Base-by-base conservation (phyloP, 2,797 vertebrate genomes). In the Squalus acanthias region DNA sequence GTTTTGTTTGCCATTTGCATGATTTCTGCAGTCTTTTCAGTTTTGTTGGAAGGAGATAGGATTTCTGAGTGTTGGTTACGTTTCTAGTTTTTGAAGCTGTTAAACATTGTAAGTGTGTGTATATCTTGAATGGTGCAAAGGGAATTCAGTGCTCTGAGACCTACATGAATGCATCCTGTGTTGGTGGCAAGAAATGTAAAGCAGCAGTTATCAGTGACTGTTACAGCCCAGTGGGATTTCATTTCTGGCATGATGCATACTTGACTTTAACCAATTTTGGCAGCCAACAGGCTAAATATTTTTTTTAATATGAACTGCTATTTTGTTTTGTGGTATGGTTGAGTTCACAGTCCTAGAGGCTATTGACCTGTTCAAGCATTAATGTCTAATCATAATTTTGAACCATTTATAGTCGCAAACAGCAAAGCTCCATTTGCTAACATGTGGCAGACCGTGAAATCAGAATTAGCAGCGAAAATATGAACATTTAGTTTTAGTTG, bases 71-170 rank as follows among this genome's bases (percentile, higher is more conserved):
- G 24, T 26, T 60, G 94, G 94, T 76, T 70, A 95, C 69, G 17
- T 95, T 76, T 57, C 70, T 8, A 22, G 39, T 57, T 95, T 57
- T 60, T 76, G 53, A 76, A 95, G 94, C 94, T 17, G 46, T 74
- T 33, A 76, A 95, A 95, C 50, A 26, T 50, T 76, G 67, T 72
- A 50, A 15, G 15, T 95, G 94, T 53, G 94, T 57, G 13, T 29
- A 76, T 33, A 95, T 95, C 94, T 95, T 95, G 72, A 95, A 74
- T 74, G 46, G 46, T 76, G 70, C 70, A 95, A 95, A 95, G 94
- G 94, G 94, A 95, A 95, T 74, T 57, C 70, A 7, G 69, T 24
- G 70, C 26, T 95, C 33, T 95, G 50, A 95, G 50, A 76, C 70
- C 46, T 17, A 76, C 10, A n/a, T 95, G 15, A 95, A 95, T 95